Conservation (phyloP, 2,113 vertebrate genomes). For the Corythaeola cristata region DNA sequence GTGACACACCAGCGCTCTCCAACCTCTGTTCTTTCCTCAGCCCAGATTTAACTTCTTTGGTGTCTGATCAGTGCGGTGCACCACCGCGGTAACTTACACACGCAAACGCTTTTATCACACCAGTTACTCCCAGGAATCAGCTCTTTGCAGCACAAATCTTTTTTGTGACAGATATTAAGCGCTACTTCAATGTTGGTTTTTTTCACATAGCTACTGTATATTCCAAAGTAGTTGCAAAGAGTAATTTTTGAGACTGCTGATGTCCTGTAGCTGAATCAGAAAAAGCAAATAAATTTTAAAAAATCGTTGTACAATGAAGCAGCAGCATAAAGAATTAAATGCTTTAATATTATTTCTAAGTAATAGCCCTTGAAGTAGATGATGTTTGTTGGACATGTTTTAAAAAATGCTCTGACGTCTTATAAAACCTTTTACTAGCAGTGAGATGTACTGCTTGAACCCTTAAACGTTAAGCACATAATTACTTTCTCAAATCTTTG, state of each 20-base stretch:
- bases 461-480: background rate
- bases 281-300: background rate
- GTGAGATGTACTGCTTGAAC: background rate
- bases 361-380: conserved; percentile 12
- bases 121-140: background rate
- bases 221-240: background rate
- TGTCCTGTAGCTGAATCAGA: background rate
- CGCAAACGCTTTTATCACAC: background rate
- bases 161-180: background rate
- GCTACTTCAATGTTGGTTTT: background rate
- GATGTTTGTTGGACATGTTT: background rate
- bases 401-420: background rate
- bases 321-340: background rate
- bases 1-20: background rate
- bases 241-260: background rate
- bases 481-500: conserved; percentile 33
- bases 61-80: background rate
- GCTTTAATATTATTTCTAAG: conserved; percentile 15
- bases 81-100: background rate
- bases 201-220: background rate
- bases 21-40: background rate
- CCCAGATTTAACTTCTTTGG: background rate
- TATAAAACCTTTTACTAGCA: conserved; percentile 12
- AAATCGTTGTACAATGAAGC: background rate
- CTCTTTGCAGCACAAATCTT: background rate